Percentiles rank a stretch among this genome's conserved stretches.
These are phyloP conservation scores for Catostomus latipinnis DNA, from an alignment of 2,797 vertebrate genomes.

Conservation along the genomic window DNA sequence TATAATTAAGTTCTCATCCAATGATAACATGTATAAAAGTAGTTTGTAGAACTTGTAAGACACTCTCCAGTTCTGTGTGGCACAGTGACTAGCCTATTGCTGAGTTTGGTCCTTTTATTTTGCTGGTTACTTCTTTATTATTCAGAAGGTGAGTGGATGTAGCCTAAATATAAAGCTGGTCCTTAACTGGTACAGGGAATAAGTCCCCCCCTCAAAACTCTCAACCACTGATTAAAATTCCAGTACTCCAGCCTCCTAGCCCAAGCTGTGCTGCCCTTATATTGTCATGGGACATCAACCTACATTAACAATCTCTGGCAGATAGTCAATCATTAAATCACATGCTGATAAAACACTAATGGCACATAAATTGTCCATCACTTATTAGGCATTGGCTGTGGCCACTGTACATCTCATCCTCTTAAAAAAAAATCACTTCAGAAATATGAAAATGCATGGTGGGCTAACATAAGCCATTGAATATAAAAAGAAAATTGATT, in stretches of 20 bases:
- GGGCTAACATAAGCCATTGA: background rate
- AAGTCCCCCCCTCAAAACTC: conserved; percentile 33
- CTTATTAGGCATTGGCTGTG: conserved; percentile 38
- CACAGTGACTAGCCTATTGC: background rate
- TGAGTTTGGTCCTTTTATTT: background rate
- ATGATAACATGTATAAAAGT: background rate
- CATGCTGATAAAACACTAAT: conserved; percentile 50
- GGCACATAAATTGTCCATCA: conserved; percentile 46
- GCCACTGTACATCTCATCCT: background rate
- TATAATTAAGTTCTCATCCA: background rate
- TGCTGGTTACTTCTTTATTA: conserved; percentile 45
- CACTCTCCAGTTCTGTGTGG: background rate
- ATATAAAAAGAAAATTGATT: too few species aligned
- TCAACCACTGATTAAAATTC: conserved; percentile 58
- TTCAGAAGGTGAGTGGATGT: conserved; percentile 28
- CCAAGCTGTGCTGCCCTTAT: conserved; percentile 11
- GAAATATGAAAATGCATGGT: background rate
- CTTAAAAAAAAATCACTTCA: background rate
- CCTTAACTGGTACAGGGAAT: conserved; percentile 49
- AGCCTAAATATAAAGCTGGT: conserved; percentile 47
- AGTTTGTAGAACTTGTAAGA: background rate
- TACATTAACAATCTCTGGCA: conserved; percentile 52
- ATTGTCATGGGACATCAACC: conserved; percentile 59
- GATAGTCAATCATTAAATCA: conserved; percentile 59
- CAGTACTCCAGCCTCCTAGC: conserved; percentile 28